Evolutionary conservation across 2,113 vertebrate genomes (phyloP), one percentile per base, ranked within the genome.

Genomic region (Colaptes auratus): DNA sequence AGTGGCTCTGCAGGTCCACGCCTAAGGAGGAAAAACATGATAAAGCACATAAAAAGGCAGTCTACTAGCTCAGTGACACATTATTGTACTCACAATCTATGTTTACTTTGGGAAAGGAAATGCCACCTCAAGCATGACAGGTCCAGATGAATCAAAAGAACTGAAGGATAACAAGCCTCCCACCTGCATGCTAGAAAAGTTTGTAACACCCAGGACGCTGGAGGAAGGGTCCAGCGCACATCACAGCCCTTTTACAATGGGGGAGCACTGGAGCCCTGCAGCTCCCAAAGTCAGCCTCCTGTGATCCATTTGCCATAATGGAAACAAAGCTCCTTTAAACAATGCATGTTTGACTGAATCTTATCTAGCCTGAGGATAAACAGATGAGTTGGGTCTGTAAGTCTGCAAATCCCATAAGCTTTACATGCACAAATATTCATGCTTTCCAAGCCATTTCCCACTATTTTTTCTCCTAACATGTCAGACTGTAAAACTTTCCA

Each of bases 1-100:
- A 96, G 83, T 23, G 98, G 97, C 61, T 99, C 98, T 82, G 97
- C 74, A 2, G 98, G 98, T 75, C 98, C 98, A 70, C 98, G 98
- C 96, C 99, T 99, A 97, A 60, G 83, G 80, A 97, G 77, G 33
- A 94, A 96, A 93, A 96, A 73, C 69, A 94, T 65, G 88, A 72
- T 28, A 93, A 89, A 96, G 42, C 64, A 84, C 10, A 58, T 98
- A 44, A 97, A 91, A 56, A 92, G 36, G 78, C 86, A 71, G 60
- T 69, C 66, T 53, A 63, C 82, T 55, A 59, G 50, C 48, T 16
- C 56, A 83, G 59, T 3, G 25, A 89, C 5, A 56, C 42, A 6
- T 80, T 80, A 82, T 89, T 77, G 78, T 59, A 82, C 28, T 61
- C 46, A 67, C 53, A 73, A 61, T 58, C 53, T 61, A 59, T 33